phyloP scores from a whole-genome alignment of 2,113 vertebrate genomes.

The Saimiri boliviensis region DNA sequence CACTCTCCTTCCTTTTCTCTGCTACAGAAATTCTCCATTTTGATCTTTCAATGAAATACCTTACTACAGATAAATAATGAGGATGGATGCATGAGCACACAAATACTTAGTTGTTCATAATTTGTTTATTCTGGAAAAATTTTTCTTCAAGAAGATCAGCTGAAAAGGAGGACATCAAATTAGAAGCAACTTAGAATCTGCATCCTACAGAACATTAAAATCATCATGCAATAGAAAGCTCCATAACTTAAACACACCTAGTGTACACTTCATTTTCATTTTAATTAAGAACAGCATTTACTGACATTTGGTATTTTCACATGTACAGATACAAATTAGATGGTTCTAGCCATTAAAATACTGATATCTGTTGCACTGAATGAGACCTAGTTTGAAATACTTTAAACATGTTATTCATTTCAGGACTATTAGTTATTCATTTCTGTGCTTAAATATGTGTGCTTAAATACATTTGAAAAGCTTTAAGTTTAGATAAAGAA shows the following conservation, averaged over 20 bases:
- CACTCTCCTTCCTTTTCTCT: conserved; percentile 61
- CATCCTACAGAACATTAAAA: background rate
- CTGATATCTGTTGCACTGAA: background rate
- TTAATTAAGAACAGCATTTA: background rate
- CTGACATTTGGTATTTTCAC: background rate
- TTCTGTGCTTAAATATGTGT: background rate
- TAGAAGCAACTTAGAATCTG: background rate
- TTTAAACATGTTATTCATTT: background rate
- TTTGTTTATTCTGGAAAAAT: background rate
- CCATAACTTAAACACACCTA: background rate
- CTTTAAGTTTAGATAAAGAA: background rate
- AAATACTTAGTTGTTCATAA: background rate
- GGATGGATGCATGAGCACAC: background rate
- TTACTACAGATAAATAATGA: conserved; percentile 28
- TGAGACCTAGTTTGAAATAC: background rate
- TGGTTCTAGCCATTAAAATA: background rate
- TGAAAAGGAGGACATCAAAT: background rate
- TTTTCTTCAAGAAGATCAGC: background rate
- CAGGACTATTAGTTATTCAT: background rate
- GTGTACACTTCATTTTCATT: background rate
- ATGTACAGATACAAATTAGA: background rate
- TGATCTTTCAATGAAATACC: conserved; percentile 62
- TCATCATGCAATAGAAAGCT: background rate
- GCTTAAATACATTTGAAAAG: background rate
- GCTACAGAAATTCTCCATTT: conserved; percentile 40